Conservation (phyloP, 2,797 vertebrate genomes). For the Hipposideros larvatus region DNA sequence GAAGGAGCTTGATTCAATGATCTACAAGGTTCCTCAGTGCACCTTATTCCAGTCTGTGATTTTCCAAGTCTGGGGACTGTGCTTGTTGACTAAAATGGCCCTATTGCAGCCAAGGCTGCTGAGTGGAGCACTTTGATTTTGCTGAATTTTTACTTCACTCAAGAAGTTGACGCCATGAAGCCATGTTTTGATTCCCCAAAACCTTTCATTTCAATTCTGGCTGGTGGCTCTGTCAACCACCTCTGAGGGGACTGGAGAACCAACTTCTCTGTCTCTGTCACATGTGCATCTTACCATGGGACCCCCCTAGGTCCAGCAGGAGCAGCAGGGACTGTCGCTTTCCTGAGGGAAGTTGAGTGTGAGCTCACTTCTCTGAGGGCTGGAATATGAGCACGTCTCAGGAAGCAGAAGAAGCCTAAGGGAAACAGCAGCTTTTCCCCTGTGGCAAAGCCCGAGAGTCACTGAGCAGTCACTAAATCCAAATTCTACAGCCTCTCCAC, state of each 20-base stretch:
- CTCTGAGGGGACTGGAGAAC: background rate
- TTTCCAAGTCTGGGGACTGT: background rate
- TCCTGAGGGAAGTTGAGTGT: background rate
- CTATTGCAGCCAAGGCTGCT: background rate
- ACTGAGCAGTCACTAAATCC: background rate
- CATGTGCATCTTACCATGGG: background rate
- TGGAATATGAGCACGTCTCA: background rate
- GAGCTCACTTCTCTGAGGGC: background rate
- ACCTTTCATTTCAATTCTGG: background rate
- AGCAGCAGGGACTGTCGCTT: background rate
- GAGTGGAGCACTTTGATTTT: background rate
- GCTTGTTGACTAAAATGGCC: background rate
- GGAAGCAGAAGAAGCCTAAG: background rate
- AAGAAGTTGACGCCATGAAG: background rate
- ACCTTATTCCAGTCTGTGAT: background rate
- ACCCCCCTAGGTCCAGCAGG: background rate
- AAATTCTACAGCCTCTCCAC: background rate
- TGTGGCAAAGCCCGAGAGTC: background rate
- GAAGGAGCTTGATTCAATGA: background rate
- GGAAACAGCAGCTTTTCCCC: background rate
- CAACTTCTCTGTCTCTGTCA: background rate
- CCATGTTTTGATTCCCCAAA: background rate
- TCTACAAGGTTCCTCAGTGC: background rate
- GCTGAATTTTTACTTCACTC: background rate
- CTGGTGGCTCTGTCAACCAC: background rate